Base-by-base conservation (phyloP, 2,888 invertebrate genomes). In the Fragum fragum region DNA sequence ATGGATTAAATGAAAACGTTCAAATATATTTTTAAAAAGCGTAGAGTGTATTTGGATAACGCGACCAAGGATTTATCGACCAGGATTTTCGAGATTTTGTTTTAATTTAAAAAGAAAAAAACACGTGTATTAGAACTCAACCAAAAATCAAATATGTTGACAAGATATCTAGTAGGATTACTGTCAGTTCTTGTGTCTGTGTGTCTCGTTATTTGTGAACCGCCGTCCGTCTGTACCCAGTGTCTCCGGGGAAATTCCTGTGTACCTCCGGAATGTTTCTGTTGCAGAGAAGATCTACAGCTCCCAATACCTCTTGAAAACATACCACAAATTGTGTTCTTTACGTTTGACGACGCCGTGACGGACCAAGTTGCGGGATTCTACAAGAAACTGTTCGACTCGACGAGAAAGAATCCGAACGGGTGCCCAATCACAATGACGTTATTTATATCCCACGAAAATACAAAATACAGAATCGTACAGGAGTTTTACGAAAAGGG, bases 361-460 rank as follows among this genome's bases (percentile, higher is more conserved):
- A 92, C 90, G 47, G 86, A 85, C 47, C 89, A 89, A 53, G 87
- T 85, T 11, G 79, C 85, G 6, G 79, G 83, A 21, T 89, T 87
- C 77, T 89, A 89, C 72, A 57, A 79, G 23, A 69, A 80, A 23
- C 80, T 89, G 36, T 90, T 91, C 76, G 90, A 90, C 63, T 81
- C 90, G 7, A 85, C 83, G 26, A 80, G 92, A 32, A 88, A 87
- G 68, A 97, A 97, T 94, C 96, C 96, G 0, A 96, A 97, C 91
- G 95, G 95, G 0, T 96, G 96, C 79, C 95, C 95, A 0, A 95
- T 96, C 97, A 92, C 98, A 97, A 98, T 98, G 80, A 99, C 99
- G 52, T 98, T 99, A 96, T 99, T 99, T 95, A 98, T 99, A 85
- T 99, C 98, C 69, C 99, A 99, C 95, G 99, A 99, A 95, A 99